Percentiles rank a stretch among this genome's conserved stretches.
phyloP scores from a whole-genome alignment of 2,888 invertebrate genomes.

The Perithous albicinctus region DNA sequence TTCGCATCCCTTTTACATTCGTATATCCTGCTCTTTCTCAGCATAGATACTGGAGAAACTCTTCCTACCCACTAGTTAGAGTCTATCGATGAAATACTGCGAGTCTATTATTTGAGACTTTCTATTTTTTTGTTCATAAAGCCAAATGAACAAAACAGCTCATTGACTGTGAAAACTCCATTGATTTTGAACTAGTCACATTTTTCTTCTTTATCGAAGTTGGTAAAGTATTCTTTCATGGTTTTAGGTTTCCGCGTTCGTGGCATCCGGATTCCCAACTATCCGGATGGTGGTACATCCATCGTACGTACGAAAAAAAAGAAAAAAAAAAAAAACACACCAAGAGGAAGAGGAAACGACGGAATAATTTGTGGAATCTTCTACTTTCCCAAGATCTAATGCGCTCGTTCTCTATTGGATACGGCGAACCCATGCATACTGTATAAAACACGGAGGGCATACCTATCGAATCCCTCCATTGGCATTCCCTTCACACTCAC shows the following conservation, averaged over 20 bases:
- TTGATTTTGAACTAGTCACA: neutral
- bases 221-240: neutral
- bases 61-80: neutral
- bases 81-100: constrained; percentile 12
- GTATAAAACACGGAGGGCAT: neutral
- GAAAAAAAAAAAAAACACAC: too few species aligned
- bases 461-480: constrained; percentile 25
- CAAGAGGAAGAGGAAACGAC: constrained; percentile 22
- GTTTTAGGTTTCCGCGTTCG: constrained; percentile 1
- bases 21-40: neutral
- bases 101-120: neutral
- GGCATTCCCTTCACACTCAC: neutral
- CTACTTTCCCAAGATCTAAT: constrained; percentile 33
- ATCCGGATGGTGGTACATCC: neutral
- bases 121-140: neutral
- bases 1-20: constrained; percentile 21
- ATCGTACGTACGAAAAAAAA: neutral
- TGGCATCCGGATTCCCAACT: constrained; percentile 17
- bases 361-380: constrained; percentile 38
- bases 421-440: neutral
- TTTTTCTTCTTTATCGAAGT: neutral
- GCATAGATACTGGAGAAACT: neutral
- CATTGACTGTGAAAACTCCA: too few species aligned
- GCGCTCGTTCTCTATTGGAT: neutral
- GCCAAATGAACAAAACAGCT: neutral